Percentiles rank a stretch among this genome's conserved stretches.
These are phyloP conservation scores for Chloroclysta siterata DNA, from an alignment of 2,888 invertebrate species.

Conservation along the genomic window DNA sequence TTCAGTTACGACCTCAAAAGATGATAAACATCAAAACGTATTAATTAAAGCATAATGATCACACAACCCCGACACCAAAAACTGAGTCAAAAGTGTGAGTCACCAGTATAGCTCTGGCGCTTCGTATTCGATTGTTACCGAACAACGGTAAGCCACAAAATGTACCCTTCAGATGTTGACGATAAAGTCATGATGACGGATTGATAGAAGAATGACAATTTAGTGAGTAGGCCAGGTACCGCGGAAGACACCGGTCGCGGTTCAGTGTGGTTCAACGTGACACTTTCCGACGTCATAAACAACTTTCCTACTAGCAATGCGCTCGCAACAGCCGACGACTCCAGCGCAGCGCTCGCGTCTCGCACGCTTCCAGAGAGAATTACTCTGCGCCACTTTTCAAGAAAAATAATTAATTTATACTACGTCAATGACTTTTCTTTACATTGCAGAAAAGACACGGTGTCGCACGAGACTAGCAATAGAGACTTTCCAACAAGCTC, in stretches of 20 bases:
- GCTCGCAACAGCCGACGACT: conserved; percentile 54
- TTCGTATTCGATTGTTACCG: conserved; percentile 57
- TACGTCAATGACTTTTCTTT: conserved; percentile 66
- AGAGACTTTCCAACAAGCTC: conserved; percentile 48
- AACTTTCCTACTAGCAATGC: conserved; percentile 85
- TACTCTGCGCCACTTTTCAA: conserved; percentile 75
- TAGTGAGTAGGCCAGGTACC: conserved; percentile 81
- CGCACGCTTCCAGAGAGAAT: conserved; percentile 61
- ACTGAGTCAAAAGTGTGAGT: conserved; percentile 45
- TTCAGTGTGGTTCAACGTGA: conserved; percentile 84
- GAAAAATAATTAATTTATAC: conserved; percentile 68
- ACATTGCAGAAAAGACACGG: conserved; percentile 53
- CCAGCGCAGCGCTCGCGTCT: conserved; percentile 56
- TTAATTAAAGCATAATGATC: conserved; percentile 18
- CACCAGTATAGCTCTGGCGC: conserved; percentile 54
- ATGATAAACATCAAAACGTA: conserved; percentile 12
- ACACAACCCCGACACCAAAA: conserved; percentile 25
- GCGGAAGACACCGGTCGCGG: conserved; percentile 77
- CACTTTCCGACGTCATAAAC: conserved; percentile 83
- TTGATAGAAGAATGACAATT: conserved; percentile 83
- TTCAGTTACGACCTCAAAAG: background rate
- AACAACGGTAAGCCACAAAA: conserved; percentile 60
- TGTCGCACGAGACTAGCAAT: conserved; percentile 42
- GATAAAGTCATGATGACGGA: conserved; percentile 79
- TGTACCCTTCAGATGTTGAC: conserved; percentile 56